Percentiles rank a stretch among this genome's conserved stretches.
Conservation (phyloP, 1,140 invertebrate species). For the Platyscapa corneri region DNA sequence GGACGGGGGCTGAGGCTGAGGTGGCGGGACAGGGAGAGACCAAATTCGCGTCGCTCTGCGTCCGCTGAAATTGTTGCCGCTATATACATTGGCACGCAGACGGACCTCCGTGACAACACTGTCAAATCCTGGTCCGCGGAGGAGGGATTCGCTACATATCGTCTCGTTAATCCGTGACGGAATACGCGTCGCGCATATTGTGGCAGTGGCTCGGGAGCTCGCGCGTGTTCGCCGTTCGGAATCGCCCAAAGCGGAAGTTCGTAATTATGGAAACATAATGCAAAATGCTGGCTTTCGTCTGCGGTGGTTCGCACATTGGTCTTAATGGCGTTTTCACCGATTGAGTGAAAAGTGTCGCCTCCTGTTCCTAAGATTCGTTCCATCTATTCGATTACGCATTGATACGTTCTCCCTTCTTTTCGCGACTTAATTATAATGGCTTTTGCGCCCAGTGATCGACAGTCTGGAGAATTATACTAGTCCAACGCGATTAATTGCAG, state of each 20-base stretch:
- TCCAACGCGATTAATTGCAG: neutral
- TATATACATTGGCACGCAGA: neutral
- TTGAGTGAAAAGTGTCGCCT: neutral
- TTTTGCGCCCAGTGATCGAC: neutral
- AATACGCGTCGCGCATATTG: constrained; percentile 22
- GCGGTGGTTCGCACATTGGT: neutral
- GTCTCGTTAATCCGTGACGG: constrained; percentile 26
- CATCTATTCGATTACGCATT: no score
- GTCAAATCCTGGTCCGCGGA: constrained; percentile 27
- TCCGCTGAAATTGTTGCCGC: neutral
- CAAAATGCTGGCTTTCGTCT: neutral
- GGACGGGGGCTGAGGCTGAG: no score
- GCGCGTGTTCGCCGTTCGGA: neutral
- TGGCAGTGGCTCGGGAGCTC: neutral
- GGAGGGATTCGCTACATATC: neutral
- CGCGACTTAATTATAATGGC: neutral
- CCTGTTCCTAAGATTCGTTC: neutral
- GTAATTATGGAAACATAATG: constrained; percentile 27
- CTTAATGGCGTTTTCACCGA: neutral
- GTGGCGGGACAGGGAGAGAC: no score
- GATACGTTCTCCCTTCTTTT: neutral
- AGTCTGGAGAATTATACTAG: neutral
- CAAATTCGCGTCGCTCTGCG: no score
- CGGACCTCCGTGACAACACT: constrained; percentile 42
- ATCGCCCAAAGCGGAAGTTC: constrained; percentile 12